Evolutionary conservation across 2,113 vertebrate species (phyloP).

Genomic region (Dipodomys ordii): DNA sequence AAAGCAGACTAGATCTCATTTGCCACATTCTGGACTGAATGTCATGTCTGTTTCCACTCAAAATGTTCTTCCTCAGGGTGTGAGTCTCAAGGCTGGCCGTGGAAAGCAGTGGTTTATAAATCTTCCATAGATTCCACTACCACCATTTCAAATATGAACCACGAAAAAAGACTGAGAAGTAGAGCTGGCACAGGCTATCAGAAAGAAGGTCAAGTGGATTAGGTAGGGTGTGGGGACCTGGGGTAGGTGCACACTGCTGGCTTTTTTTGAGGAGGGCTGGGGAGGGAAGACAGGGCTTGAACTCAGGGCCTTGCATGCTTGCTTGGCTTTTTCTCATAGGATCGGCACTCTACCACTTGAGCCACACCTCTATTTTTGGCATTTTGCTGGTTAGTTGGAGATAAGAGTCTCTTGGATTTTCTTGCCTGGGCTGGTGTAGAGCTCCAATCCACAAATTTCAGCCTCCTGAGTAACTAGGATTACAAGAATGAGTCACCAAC

Average conservation of each 20-base stretch:
- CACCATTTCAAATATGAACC: background rate
- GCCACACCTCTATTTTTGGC: too few species aligned
- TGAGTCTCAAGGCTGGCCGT: background rate
- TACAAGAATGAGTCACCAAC: too few species aligned
- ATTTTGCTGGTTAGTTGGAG: too few species aligned
- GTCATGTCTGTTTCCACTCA: background rate
- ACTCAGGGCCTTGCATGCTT: too few species aligned
- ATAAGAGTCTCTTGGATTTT: too few species aligned
- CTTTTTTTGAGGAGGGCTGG: background rate
- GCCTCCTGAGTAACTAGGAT: too few species aligned
- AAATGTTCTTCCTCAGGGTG: background rate
- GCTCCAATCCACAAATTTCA: too few species aligned
- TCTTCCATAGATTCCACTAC: background rate
- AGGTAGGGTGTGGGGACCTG: too few species aligned
- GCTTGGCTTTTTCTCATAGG: too few species aligned
- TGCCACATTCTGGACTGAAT: background rate
- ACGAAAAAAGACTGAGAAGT: background rate
- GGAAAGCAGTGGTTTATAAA: background rate
- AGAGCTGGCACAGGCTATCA: fast-evolving
- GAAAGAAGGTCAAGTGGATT: background rate
- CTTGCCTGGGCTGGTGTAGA: too few species aligned
- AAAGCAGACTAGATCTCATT: background rate
- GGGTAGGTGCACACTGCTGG: too few species aligned
- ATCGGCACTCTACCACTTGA: too few species aligned
- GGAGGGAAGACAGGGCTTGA: background rate